phyloP scores from a whole-genome alignment of 2,113 vertebrate genomes.

The Cynoglossus semilaevis region DNA sequence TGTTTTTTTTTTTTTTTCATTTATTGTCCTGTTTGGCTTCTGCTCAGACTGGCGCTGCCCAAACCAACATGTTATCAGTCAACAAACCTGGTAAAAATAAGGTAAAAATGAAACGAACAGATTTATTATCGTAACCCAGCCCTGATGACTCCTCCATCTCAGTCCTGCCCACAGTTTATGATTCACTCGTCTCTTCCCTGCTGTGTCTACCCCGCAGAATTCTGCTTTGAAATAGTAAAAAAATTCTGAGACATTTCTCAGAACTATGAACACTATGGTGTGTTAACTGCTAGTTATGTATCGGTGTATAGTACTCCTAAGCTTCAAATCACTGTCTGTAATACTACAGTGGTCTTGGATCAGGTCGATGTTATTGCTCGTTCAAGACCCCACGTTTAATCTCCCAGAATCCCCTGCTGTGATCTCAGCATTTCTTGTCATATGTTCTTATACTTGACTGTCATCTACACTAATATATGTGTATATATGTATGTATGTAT shows the following conservation, averaged over 20 bases:
- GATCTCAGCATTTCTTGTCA: too few relatives aligned
- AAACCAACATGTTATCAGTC: slow-evolving; percentile 60
- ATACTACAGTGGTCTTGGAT: too few relatives aligned
- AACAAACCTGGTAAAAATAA: slow-evolving; percentile 60
- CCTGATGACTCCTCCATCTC: background rate
- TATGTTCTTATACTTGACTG: too few relatives aligned
- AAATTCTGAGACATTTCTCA: background rate
- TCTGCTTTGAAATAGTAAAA: background rate
- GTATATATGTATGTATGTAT: too few relatives aligned
- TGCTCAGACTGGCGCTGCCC: slow-evolving; percentile 52
- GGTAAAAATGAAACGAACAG: slow-evolving; percentile 51
- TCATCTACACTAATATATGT: too few relatives aligned
- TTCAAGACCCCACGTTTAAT: too few relatives aligned
- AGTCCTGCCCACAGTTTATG: background rate
- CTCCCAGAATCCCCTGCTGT: too few relatives aligned
- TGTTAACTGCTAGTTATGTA: background rate
- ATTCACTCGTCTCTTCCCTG: background rate
- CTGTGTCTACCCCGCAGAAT: slow-evolving; percentile 1
- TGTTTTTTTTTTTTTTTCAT: slow-evolving; percentile 22
- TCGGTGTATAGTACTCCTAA: too few relatives aligned
- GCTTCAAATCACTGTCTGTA: too few relatives aligned
- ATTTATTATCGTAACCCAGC: background rate
- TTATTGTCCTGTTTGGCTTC: slow-evolving; percentile 13
- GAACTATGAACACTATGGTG: background rate
- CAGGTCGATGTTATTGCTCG: too few relatives aligned